A percentile compares a stretch with the other conserved stretches of the same genome.
These are phyloP conservation scores for Prosapia bicincta DNA, from an alignment of 2,888 invertebrate genomes.

Conservation along the genomic window DNA sequence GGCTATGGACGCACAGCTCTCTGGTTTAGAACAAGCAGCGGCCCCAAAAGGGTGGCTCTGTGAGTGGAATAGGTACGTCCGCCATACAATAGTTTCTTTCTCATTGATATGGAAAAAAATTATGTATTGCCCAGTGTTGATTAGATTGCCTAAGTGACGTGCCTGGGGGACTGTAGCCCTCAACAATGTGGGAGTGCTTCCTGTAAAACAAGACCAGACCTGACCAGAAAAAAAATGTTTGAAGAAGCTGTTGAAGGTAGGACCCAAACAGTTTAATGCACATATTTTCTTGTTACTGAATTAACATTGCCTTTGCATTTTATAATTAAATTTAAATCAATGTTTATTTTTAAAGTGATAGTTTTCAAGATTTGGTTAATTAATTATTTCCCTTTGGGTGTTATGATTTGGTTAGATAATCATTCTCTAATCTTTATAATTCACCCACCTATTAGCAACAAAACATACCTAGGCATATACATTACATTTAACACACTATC, in stretches of 20 bases:
- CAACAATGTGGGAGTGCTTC: not conserved
- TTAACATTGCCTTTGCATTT: not conserved
- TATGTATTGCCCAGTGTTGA: conserved; percentile 21
- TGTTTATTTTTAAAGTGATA: too few relatives aligned
- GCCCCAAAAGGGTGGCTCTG: conserved; percentile 66
- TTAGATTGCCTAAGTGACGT: conserved; percentile 20
- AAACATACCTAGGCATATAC: too few relatives aligned
- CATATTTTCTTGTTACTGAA: not conserved
- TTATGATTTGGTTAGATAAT: too few relatives aligned
- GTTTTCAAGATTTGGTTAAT: too few relatives aligned
- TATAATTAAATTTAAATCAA: too few relatives aligned
- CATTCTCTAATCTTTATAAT: too few relatives aligned
- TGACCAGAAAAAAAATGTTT: not conserved
- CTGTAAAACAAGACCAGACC: not conserved
- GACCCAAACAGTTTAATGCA: conserved; percentile 12
- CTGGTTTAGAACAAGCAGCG: conserved; percentile 60
- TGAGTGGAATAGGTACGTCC: conserved; percentile 68
- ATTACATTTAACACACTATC: too few relatives aligned
- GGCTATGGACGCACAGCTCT: conserved; percentile 56
- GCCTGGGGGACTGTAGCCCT: conserved; percentile 14
- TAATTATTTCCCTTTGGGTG: too few relatives aligned
- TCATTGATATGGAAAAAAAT: not conserved
- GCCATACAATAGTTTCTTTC: conserved; percentile 2
- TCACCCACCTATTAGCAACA: too few relatives aligned
- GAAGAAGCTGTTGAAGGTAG: conserved; percentile 23